Evolutionary conservation across 92 coral and sea anemone species (phyloP).

Genomic region (Siderastrea radians): DNA sequence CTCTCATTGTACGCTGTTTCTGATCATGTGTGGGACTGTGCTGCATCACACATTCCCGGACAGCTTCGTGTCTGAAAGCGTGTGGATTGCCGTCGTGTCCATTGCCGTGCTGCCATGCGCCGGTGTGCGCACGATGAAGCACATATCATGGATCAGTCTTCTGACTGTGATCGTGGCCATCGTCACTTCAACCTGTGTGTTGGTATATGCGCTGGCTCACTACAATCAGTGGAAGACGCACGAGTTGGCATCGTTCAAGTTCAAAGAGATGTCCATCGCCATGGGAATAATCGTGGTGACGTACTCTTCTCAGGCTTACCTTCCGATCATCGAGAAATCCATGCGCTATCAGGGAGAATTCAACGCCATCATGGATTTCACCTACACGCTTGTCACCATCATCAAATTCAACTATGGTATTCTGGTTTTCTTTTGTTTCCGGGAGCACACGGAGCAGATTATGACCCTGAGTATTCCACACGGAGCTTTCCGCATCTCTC

Average conservation of each 20-base stretch:
- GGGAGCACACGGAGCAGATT: constrained; percentile 90
- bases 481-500: constrained; percentile 83
- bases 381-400: constrained; percentile 88
- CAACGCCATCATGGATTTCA: constrained; percentile 94
- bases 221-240: constrained; percentile 84
- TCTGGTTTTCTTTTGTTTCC: constrained; percentile 88
- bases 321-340: constrained; percentile 88
- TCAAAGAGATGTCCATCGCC: constrained; percentile 90
- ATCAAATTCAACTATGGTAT: constrained; percentile 93
- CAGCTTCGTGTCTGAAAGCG: constrained; percentile 90
- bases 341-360: constrained; percentile 92
- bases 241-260: constrained; percentile 73
- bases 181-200: constrained; percentile 88
- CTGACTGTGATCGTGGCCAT: constrained; percentile 86
- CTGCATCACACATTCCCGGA: constrained; percentile 91
- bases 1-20: constrained; percentile 89
- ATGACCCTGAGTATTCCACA: constrained; percentile 90
- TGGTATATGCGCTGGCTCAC: constrained; percentile 78
- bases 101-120: constrained; percentile 87
- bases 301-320: constrained; percentile 85
- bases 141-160: constrained; percentile 87
- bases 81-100: constrained; percentile 87
- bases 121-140: constrained; percentile 89
- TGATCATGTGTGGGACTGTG: constrained; percentile 94
- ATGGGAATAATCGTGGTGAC: constrained; percentile 89